phyloP scores from a whole-genome alignment of 2,888 invertebrate genomes.

The Tetheella fluctuosa region DNA sequence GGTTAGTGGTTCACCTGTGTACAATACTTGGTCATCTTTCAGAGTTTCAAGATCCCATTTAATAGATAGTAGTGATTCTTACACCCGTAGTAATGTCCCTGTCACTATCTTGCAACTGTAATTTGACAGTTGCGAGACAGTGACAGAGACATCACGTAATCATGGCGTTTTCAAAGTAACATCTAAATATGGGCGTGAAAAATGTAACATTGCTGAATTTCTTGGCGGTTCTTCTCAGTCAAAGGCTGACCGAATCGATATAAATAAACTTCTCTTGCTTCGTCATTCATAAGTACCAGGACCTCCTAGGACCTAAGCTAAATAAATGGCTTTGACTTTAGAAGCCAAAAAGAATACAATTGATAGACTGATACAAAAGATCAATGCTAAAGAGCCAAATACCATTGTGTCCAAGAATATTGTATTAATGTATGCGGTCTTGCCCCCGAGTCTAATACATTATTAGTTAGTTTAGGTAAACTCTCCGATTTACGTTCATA shows the following conservation, averaged over 20 bases:
- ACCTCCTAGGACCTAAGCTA: too few relatives aligned
- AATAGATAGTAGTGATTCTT: background rate
- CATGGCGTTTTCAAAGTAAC: background rate
- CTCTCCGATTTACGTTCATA: background rate
- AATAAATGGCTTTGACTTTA: too few relatives aligned
- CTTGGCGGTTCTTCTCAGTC: too few relatives aligned
- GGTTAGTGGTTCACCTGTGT: too few relatives aligned
- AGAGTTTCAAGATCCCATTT: too few relatives aligned
- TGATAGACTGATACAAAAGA: background rate
- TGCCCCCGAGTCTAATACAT: background rate
- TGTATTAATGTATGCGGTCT: background rate
- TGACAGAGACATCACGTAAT: background rate
- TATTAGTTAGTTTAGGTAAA: background rate
- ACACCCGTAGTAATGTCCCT: background rate
- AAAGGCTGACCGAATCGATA: too few relatives aligned
- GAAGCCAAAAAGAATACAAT: background rate
- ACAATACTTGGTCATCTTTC: too few relatives aligned
- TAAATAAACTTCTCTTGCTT: too few relatives aligned
- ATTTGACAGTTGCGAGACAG: conserved; percentile 1
- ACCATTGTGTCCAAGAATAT: background rate
- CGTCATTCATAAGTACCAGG: too few relatives aligned
- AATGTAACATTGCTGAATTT: too few relatives aligned
- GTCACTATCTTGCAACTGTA: background rate
- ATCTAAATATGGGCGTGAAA: background rate
- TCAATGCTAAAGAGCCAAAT: background rate